A percentile compares a stretch with the other conserved stretches of the same genome.
Evolutionary conservation across 2,888 invertebrate species (phyloP).

Genomic region (Alloplasta piceator): DNA sequence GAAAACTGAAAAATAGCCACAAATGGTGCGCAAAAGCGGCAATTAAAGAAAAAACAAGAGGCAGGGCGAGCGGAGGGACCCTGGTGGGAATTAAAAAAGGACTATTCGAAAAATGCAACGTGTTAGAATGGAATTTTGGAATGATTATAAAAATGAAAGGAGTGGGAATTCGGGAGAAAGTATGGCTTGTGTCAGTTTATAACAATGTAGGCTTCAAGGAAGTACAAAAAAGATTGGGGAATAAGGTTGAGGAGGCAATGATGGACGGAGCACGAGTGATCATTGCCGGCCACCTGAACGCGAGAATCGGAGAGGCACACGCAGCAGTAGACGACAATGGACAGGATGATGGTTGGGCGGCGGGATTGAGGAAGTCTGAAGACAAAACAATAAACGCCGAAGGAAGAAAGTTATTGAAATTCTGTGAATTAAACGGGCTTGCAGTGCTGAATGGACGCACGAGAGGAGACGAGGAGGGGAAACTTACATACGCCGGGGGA

Average conservation of each 20-base stretch:
- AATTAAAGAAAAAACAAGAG: conserved; percentile 10
- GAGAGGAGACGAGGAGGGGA: background rate
- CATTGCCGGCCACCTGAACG: conserved; percentile 40
- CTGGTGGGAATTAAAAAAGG: conserved; percentile 38
- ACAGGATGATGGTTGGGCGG: background rate
- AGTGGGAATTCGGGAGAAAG: background rate
- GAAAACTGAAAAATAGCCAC: conserved; percentile 1
- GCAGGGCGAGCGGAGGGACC: conserved; percentile 34
- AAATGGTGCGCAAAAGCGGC: conserved; percentile 35
- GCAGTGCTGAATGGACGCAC: background rate
- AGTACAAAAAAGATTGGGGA: background rate
- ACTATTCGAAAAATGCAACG: background rate
- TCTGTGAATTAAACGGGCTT: background rate
- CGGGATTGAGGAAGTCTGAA: background rate
- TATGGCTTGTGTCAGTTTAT: conserved; percentile 23
- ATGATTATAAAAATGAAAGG: conserved; percentile 25
- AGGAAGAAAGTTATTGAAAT: background rate
- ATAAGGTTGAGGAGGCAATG: background rate
- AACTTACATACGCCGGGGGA: background rate
- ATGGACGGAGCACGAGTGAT: background rate
- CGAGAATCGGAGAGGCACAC: background rate
- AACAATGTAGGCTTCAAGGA: conserved; percentile 35
- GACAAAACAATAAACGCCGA: background rate
- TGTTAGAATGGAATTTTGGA: conserved; percentile 45
- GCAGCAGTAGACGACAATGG: background rate